Conservation (phyloP, 2,797 vertebrate genomes). For the Tachyglossus aculeatus region DNA sequence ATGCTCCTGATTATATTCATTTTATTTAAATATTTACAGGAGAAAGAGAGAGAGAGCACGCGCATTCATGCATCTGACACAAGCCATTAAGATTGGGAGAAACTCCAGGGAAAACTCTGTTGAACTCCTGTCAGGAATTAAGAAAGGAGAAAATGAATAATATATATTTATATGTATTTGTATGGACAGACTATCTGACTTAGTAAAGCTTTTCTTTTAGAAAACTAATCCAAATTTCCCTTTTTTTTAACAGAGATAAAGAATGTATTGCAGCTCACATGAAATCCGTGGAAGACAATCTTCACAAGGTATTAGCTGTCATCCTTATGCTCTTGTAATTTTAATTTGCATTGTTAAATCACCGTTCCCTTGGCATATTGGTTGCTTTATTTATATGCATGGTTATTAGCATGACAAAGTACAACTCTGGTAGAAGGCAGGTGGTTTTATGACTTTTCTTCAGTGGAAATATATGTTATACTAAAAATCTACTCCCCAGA, state of each 20-base stretch:
- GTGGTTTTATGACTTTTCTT: conserved; percentile 22
- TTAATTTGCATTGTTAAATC: conserved; percentile 16
- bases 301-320: conserved; percentile 73
- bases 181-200: too few species aligned
- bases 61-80: too few species aligned
- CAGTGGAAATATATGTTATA: neutral
- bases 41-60: too few species aligned
- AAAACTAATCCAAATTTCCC: neutral
- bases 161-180: neutral
- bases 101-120: neutral
- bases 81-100: too few species aligned
- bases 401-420: too few species aligned
- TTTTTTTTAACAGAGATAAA: conserved; percentile 72
- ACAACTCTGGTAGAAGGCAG: too few species aligned
- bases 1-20: neutral
- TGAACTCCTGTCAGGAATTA: conserved; percentile 11
- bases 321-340: conserved; percentile 12
- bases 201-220: neutral
- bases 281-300: conserved; percentile 71
- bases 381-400: conserved; percentile 19
- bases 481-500: conserved; percentile 7
- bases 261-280: conserved; percentile 75
- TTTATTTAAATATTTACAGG: too few species aligned
- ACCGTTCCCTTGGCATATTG: neutral
- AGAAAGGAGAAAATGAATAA: conserved; percentile 7